Conservation (phyloP, 2,888 invertebrate species). For the Heteromyza rotundicornis region DNA sequence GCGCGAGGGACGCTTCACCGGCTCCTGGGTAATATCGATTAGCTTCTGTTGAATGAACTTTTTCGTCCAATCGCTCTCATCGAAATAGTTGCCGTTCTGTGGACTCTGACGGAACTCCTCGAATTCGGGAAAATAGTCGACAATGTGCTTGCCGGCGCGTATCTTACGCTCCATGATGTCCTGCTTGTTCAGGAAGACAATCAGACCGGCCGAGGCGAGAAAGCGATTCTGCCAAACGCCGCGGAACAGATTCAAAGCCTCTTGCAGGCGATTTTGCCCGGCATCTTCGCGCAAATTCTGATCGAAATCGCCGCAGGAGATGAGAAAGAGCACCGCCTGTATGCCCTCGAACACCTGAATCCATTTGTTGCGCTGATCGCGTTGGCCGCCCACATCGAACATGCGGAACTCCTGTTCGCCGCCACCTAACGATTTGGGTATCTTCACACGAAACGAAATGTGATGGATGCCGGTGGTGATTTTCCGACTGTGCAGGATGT, state of each 20-base stretch:
- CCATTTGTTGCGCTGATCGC: conserved; percentile 84
- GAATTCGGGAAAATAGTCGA: conserved; percentile 73
- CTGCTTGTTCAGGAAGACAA: conserved; percentile 84
- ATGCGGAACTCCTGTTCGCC: conserved; percentile 78
- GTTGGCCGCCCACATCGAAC: conserved; percentile 85
- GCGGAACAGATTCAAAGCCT: conserved; percentile 74
- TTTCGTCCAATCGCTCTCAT: conserved; percentile 72
- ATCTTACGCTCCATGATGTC: conserved; percentile 77
- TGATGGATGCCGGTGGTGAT: conserved; percentile 77
- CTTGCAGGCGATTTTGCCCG: conserved; percentile 73
- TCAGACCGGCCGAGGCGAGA: conserved; percentile 75
- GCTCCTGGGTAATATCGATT: conserved; percentile 67
- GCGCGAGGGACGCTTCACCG: conserved; percentile 60
- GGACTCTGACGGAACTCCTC: conserved; percentile 63
- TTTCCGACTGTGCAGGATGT: conserved; percentile 78
- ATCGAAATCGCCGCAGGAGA: conserved; percentile 82
- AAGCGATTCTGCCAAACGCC: conserved; percentile 79
- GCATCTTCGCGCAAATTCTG: conserved; percentile 75
- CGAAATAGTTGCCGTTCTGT: conserved; percentile 64
- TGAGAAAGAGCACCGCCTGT: conserved; percentile 80
- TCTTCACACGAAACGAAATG: conserved; percentile 75
- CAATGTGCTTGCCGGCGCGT: conserved; percentile 69
- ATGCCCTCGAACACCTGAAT: conserved; percentile 85
- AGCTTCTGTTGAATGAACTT: conserved; percentile 73
- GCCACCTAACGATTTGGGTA: conserved; percentile 74